Conservation (phyloP, 2,797 vertebrate genomes). For the Brachymystax lenok region DNA sequence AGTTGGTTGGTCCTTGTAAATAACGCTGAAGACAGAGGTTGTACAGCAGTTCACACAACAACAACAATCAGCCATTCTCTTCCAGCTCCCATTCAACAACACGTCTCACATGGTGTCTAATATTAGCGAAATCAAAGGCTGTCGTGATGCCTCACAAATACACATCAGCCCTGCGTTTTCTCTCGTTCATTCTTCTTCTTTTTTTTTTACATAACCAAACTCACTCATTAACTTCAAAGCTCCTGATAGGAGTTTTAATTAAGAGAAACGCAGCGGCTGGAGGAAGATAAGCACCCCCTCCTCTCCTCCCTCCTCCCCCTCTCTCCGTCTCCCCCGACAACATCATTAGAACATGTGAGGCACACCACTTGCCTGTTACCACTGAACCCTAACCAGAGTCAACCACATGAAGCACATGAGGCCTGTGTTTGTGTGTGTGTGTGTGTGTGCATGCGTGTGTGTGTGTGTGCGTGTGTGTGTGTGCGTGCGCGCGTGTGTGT, state of each 20-base stretch:
- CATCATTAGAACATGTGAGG: constrained; percentile 65
- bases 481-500: not conserved
- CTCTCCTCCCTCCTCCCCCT: constrained; percentile 22
- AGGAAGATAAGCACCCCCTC: constrained; percentile 74
- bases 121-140: constrained; percentile 64
- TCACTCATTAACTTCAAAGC: constrained; percentile 96
- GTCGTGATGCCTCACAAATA: not conserved
- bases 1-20: constrained; percentile 58
- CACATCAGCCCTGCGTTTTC: not conserved
- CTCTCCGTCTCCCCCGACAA: constrained; percentile 46
- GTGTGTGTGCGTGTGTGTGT: not conserved
- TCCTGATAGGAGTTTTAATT: constrained; percentile 96
- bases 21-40: constrained; percentile 36
- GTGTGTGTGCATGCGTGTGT: not conserved
- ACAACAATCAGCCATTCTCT: constrained; percentile 28
- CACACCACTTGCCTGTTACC: constrained; percentile 19
- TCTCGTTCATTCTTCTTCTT: constrained; percentile 56
- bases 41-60: constrained; percentile 21
- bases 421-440: not conserved
- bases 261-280: constrained; percentile 85
- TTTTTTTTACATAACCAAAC: constrained; percentile 80
- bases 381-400: constrained; percentile 47
- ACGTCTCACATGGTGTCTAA: constrained; percentile 38
- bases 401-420: constrained; percentile 49
- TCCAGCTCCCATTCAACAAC: not conserved